Percentiles rank a stretch among this genome's conserved stretches.
These are phyloP conservation scores for Oryzias curvinotus DNA, from an alignment of 2,113 vertebrate species.

Conservation along the genomic window DNA sequence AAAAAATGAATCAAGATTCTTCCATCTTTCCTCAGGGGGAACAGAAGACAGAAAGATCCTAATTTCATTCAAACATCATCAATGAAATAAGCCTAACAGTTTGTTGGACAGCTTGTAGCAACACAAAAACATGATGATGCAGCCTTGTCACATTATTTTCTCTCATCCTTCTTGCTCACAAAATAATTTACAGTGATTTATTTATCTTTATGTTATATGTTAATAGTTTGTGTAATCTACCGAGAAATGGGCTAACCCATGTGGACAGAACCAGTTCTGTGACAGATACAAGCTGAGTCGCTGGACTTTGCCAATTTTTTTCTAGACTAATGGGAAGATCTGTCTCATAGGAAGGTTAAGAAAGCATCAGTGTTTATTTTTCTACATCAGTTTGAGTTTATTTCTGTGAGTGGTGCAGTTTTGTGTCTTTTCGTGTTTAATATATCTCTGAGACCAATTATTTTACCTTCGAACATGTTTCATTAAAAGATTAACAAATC, in stretches of 20 bases:
- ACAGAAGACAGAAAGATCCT: constrained; percentile 50
- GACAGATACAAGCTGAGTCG: constrained; percentile 10
- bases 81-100: constrained; percentile 38
- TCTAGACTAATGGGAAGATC: constrained; percentile 74
- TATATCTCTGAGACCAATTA: neutral
- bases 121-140: constrained; percentile 51
- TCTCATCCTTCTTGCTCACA: constrained; percentile 58
- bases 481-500: neutral
- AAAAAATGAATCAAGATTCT: constrained; percentile 28
- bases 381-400: constrained; percentile 73
- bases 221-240: constrained; percentile 31
- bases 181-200: constrained; percentile 17
- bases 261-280: constrained; percentile 8
- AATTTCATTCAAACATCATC: constrained; percentile 41
- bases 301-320: constrained; percentile 41
- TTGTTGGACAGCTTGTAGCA: constrained; percentile 38
- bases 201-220: constrained; percentile 31
- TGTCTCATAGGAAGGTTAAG: constrained; percentile 73
- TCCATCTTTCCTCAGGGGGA: constrained; percentile 37
- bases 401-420: constrained; percentile 28
- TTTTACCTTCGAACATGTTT: constrained; percentile 1
- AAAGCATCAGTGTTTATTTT: constrained; percentile 76
- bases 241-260: constrained; percentile 18
- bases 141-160: constrained; percentile 50
- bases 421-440: too few species aligned